These are phyloP conservation scores for Variabilichromis moorii DNA, from an alignment of 2,113 vertebrate species.

Conservation along the genomic window DNA sequence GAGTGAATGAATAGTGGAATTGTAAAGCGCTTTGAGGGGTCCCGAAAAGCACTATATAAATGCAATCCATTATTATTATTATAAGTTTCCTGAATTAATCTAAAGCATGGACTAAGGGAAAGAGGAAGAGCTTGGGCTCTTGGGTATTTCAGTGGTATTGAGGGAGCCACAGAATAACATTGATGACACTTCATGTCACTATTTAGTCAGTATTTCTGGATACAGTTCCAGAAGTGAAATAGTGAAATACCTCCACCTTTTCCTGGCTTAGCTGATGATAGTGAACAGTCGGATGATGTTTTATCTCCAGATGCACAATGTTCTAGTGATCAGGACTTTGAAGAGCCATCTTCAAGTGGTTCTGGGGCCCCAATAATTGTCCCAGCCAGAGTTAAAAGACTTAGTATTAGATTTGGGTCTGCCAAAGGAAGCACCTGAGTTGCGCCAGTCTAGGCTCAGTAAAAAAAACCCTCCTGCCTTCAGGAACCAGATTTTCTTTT, in stretches of 20 bases:
- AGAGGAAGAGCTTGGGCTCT: background rate
- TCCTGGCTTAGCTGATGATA: background rate
- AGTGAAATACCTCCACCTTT: background rate
- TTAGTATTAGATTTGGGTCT: background rate
- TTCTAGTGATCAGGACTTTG: background rate
- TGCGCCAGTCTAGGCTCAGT: background rate
- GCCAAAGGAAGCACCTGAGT: background rate
- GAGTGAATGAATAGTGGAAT: background rate
- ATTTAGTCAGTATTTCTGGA: background rate
- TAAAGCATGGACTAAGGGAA: background rate
- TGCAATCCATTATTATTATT: background rate
- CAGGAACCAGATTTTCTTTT: background rate
- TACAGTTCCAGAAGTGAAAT: background rate
- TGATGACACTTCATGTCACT: background rate
- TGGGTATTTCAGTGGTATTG: background rate
- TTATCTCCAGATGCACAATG: background rate
- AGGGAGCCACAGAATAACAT: background rate
- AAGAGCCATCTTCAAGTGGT: background rate
- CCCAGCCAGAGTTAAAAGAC: background rate
- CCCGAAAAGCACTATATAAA: rapidly evolving
- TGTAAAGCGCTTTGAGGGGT: background rate
- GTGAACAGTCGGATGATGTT: background rate
- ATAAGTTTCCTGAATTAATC: background rate
- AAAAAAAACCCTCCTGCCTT: background rate
- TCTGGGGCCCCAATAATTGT: background rate